Conservation (phyloP, 1,140 invertebrate species). For the Octopus bimaculoides region DNA sequence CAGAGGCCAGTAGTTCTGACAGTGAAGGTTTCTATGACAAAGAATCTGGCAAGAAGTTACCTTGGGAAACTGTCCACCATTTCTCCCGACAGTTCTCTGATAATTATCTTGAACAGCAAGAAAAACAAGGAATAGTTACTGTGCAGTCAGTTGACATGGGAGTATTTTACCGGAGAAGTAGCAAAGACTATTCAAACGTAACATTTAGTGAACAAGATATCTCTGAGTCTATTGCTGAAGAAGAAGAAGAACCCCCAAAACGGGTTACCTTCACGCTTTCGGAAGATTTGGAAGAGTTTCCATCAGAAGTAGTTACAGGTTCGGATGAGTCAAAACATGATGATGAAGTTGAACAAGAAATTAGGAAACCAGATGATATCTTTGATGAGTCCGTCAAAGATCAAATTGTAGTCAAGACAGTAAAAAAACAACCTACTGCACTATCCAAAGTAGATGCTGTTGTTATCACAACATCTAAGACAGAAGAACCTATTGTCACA, state of each 20-base stretch:
- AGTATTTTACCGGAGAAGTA: constrained; percentile 38
- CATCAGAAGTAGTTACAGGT: not conserved
- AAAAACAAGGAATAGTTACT: constrained; percentile 28
- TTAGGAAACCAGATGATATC: not conserved
- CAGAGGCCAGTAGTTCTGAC: constrained; percentile 38
- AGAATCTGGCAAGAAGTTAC: constrained; percentile 33
- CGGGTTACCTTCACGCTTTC: constrained; percentile 14
- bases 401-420: too few species aligned
- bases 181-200: constrained; percentile 19
- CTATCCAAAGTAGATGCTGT: too few species aligned
- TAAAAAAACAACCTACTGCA: too few species aligned
- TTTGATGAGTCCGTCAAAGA: not conserved
- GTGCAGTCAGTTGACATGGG: constrained; percentile 46
- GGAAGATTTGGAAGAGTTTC: constrained; percentile 8
- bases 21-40: constrained; percentile 42
- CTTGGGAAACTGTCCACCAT: constrained; percentile 50
- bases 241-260: not conserved
- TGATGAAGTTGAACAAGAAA: not conserved
- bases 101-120: constrained; percentile 39
- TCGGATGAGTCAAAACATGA: not conserved
- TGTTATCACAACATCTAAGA: too few species aligned
- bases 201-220: constrained; percentile 10
- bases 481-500: too few species aligned
- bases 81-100: constrained; percentile 51
- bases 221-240: not conserved